These are phyloP conservation scores for Coelopa frigida DNA, from an alignment of 1,140 invertebrate genomes.

Conservation along the genomic window DNA sequence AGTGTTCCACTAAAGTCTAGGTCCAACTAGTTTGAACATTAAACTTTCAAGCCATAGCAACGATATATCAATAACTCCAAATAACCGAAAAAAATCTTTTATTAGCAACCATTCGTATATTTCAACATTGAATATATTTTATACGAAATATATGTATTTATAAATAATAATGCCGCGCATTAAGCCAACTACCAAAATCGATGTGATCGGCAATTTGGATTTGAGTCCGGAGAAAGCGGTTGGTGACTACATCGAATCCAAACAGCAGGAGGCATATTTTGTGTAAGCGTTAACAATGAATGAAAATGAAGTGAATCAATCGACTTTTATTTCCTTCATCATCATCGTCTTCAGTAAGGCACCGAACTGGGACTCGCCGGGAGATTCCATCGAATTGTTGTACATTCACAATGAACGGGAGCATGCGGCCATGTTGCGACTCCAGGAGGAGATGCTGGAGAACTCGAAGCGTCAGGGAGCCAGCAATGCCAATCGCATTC, in stretches of 20 bases:
- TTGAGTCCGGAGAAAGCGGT: conserved; percentile 36
- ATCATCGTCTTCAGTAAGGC: conserved; percentile 24
- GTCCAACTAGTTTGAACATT: too few species aligned
- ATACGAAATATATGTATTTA: too few species aligned
- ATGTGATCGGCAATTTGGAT: conserved; percentile 40
- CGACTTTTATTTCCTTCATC: too few species aligned
- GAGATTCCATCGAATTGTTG: conserved; percentile 35
- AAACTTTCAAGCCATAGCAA: too few species aligned
- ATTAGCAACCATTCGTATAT: too few species aligned
- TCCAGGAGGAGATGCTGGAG: conserved; percentile 34
- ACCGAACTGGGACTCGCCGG: conserved; percentile 28
- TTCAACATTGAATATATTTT: too few species aligned
- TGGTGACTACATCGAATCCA: conserved; percentile 30
- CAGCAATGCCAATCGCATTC: conserved; percentile 26
- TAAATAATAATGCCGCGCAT: conserved; percentile 42
- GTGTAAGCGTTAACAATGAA: conserved; percentile 22
- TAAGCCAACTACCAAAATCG: conserved; percentile 36
- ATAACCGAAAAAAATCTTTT: too few species aligned
- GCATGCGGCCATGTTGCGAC: conserved; percentile 24
- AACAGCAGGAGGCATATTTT: conserved; percentile 32
- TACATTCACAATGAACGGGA: conserved; percentile 37
- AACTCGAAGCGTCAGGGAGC: conserved; percentile 23
- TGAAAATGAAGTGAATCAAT: too few species aligned
- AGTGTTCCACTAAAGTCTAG: too few species aligned
- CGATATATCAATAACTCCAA: too few species aligned